Evolutionary conservation across 2,888 invertebrate genomes (phyloP).

Genomic region (Megalurothrips usitatus): DNA sequence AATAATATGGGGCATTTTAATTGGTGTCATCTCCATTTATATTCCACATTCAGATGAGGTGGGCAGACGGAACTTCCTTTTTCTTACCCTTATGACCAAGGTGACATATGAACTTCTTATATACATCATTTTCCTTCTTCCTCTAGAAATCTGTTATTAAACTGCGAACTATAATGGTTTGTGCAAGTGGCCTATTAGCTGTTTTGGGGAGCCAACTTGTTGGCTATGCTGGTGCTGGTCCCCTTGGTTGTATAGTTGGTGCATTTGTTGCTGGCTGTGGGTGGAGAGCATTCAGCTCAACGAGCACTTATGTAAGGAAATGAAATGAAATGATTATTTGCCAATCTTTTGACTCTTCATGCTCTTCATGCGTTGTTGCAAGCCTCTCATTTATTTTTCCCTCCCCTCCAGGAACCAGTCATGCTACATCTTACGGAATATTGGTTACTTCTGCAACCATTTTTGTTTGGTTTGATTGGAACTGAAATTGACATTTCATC

Average conservation of each 20-base stretch:
- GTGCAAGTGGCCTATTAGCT: slow-evolving; percentile 59
- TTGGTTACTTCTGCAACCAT: slow-evolving; percentile 71
- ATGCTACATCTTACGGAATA: slow-evolving; percentile 49
- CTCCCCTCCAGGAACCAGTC: slow-evolving; percentile 52
- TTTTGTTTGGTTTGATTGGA: slow-evolving; percentile 72
- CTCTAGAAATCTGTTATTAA: slow-evolving; percentile 40
- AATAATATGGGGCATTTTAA: slow-evolving; percentile 54
- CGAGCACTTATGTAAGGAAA: slow-evolving; percentile 36
- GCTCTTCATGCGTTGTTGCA: not conserved
- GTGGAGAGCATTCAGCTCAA: slow-evolving; percentile 47
- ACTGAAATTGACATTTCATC: slow-evolving; percentile 55
- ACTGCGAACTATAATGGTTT: slow-evolving; percentile 46
- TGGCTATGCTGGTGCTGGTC: slow-evolving; percentile 59
- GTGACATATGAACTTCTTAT: too few species aligned
- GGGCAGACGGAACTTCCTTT: slow-evolving; percentile 37
- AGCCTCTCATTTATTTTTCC: slow-evolving; percentile 1
- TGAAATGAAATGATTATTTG: too few species aligned
- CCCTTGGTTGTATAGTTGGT: slow-evolving; percentile 54
- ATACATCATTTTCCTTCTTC: too few species aligned
- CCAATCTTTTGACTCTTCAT: slow-evolving; percentile 8
- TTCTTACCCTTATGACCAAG: too few species aligned
- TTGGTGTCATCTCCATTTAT: slow-evolving; percentile 58
- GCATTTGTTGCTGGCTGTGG: slow-evolving; percentile 55
- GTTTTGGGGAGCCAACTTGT: slow-evolving; percentile 58
- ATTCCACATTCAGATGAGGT: slow-evolving; percentile 55